Conservation (phyloP, 2,888 invertebrate species). For the Sphaerophoria rueppellii region DNA sequence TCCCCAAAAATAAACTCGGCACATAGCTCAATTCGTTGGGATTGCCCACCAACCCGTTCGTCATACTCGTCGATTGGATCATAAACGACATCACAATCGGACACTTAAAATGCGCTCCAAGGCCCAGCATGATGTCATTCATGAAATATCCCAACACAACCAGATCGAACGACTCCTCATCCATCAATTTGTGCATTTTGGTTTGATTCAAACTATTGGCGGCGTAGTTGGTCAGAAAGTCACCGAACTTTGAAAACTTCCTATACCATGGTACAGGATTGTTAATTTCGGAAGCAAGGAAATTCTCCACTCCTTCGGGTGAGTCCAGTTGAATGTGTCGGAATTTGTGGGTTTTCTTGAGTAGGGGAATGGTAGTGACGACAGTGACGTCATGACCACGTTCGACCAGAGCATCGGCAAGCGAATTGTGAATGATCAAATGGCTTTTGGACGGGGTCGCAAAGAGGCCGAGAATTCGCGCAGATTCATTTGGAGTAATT, state of each 20-base stretch:
- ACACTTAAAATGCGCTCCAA: conserved; percentile 78
- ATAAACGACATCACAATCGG: conserved; percentile 77
- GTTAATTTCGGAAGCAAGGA: neutral
- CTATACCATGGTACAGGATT: conserved; percentile 10
- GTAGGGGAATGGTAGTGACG: conserved; percentile 74
- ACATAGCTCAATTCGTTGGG: conserved; percentile 77
- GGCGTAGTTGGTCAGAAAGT: neutral
- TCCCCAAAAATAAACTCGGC: conserved; percentile 71
- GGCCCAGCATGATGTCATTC: conserved; percentile 74
- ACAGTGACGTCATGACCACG: conserved; percentile 79
- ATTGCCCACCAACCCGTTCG: conserved; percentile 77
- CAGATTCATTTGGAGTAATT: conserved; percentile 33
- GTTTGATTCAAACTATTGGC: neutral
- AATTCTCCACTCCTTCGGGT: neutral
- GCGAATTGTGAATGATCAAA: conserved; percentile 77
- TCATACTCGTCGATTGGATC: conserved; percentile 72
- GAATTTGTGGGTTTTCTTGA: conserved; percentile 18
- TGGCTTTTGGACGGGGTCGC: conserved; percentile 78
- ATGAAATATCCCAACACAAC: conserved; percentile 72
- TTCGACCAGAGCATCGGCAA: conserved; percentile 77
- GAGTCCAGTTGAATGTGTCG: conserved; percentile 9
- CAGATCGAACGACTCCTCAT: conserved; percentile 69
- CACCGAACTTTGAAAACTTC: neutral
- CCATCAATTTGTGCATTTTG: conserved; percentile 14
- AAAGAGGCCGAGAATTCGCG: conserved; percentile 78